Evolutionary conservation across 2,797 vertebrate species (phyloP).

Genomic region (Cheirogaleus major): DNA sequence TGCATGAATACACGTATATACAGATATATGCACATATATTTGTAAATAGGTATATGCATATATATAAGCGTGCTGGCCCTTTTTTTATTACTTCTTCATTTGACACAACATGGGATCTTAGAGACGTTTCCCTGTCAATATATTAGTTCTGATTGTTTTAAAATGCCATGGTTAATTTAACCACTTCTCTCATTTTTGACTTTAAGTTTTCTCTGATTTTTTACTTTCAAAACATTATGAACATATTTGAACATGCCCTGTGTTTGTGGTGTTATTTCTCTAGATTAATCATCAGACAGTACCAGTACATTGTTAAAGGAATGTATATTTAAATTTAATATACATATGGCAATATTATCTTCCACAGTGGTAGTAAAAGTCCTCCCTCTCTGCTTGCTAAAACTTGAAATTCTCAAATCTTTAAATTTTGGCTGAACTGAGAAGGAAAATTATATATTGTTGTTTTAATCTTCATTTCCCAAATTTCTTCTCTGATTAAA

Average conservation of each 20-base stretch:
- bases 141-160: neutral
- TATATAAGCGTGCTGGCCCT: neutral
- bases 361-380: neutral
- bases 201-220: neutral
- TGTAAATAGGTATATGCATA: neutral
- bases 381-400: neutral
- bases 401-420: neutral
- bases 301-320: neutral
- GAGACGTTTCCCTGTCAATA: neutral
- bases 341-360: neutral
- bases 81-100: neutral
- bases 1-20: neutral
- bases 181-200: neutral
- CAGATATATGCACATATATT: neutral
- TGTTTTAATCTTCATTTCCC: neutral
- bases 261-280: neutral
- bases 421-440: neutral
- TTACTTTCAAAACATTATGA: neutral
- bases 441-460: neutral
- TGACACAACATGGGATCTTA: neutral
- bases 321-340: neutral
- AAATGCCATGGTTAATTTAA: neutral
- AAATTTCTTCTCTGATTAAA: neutral
- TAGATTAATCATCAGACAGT: neutral
- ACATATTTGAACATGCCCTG: neutral